These are phyloP conservation scores for Cerastis leucographa DNA, from an alignment of 2,888 invertebrate species.

Conservation along the genomic window DNA sequence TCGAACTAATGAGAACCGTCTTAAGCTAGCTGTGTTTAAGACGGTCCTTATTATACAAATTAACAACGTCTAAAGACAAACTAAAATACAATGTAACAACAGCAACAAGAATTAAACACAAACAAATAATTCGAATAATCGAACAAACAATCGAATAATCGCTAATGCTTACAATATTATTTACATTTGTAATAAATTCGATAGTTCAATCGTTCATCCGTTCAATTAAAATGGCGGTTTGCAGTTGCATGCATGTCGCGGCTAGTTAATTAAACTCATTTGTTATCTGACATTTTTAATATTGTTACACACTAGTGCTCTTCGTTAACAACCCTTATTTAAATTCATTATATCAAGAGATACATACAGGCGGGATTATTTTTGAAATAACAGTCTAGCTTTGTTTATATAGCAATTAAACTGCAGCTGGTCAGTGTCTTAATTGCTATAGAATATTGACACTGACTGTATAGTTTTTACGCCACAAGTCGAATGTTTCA, in stretches of 20 bases:
- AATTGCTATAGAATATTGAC: not conserved
- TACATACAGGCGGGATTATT: slow-evolving; percentile 12
- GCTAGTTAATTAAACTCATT: slow-evolving; percentile 64
- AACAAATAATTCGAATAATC: slow-evolving; percentile 27
- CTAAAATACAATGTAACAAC: not conserved
- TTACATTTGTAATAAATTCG: slow-evolving; percentile 44
- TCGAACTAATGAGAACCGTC: not conserved
- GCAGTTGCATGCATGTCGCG: slow-evolving; percentile 48
- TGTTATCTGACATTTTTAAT: slow-evolving; percentile 61
- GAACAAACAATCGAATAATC: slow-evolving; percentile 36
- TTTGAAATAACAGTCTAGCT: not conserved
- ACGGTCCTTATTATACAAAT: not conserved
- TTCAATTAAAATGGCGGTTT: slow-evolving; percentile 63
- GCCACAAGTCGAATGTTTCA: not conserved
- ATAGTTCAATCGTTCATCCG: slow-evolving; percentile 51
- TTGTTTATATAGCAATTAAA: not conserved
- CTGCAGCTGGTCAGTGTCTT: not conserved
- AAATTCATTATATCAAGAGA: slow-evolving; percentile 38
- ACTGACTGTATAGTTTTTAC: not conserved
- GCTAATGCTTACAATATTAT: slow-evolving; percentile 50
- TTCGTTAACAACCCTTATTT: slow-evolving; percentile 50
- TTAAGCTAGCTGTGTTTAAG: not conserved
- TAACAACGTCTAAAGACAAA: slow-evolving; percentile 22
- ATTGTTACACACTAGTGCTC: slow-evolving; percentile 44
- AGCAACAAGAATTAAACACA: slow-evolving; percentile 1